Conservation (phyloP, 2,113 vertebrate genomes). For the Myiozetetes cayanensis region DNA sequence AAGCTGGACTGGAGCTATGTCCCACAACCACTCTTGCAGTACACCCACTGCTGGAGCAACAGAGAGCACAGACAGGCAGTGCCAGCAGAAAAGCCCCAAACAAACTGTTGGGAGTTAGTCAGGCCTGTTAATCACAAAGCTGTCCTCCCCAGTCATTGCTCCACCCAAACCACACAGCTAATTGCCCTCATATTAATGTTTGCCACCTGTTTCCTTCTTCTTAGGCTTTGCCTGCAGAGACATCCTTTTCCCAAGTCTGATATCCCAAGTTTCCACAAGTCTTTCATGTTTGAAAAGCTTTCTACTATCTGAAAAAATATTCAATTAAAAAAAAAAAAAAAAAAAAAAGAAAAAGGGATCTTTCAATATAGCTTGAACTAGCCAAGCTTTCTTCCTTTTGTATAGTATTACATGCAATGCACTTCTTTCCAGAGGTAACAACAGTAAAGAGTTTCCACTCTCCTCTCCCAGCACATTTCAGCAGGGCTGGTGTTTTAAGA, state of each 20-base stretch:
- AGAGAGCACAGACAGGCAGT: neutral
- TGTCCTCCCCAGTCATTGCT: neutral
- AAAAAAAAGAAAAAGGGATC: no score
- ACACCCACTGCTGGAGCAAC: neutral
- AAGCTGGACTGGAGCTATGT: neutral
- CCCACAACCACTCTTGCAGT: neutral
- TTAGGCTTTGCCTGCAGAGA: neutral
- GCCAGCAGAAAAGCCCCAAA: neutral
- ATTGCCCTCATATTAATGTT: neutral
- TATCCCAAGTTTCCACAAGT: neutral
- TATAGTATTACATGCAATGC: neutral
- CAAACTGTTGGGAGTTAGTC: neutral
- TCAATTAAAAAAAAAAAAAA: neutral
- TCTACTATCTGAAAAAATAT: neutral
- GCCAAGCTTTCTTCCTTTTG: neutral
- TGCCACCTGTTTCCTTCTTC: neutral
- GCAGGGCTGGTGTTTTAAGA: neutral
- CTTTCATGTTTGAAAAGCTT: neutral
- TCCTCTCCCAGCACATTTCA: neutral
- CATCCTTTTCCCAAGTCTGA: neutral
- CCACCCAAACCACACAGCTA: neutral
- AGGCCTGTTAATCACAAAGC: neutral
- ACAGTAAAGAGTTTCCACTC: neutral
- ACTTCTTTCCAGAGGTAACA: neutral
- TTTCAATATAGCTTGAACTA: neutral